Conservation (phyloP, 2,113 vertebrate species). For the Protobothrops mucrosquamatus region DNA sequence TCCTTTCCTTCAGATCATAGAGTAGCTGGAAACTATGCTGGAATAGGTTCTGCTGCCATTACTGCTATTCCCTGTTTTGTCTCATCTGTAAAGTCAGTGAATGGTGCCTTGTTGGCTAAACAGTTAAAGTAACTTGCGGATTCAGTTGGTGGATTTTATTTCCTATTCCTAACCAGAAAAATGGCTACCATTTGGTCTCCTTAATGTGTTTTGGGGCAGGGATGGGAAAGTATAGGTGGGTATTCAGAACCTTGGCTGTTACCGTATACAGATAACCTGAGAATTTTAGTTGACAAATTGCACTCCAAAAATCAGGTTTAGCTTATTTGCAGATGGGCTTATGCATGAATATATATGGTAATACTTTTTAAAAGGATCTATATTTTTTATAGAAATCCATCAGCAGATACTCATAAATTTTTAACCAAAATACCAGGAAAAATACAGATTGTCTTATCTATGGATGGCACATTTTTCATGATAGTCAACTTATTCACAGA, state of each 20-base stretch:
- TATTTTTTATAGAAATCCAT: neutral
- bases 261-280: neutral
- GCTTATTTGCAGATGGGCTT: neutral
- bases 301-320: neutral
- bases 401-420: neutral
- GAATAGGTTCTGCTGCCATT: neutral
- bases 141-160: neutral
- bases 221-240: neutral
- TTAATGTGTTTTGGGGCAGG: neutral
- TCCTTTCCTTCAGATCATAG: neutral
- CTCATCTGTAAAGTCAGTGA: neutral
- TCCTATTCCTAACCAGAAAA: neutral
- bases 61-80: neutral
- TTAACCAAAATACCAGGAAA: neutral
- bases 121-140: neutral
- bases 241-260: neutral
- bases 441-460: neutral
- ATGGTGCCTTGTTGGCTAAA: neutral
- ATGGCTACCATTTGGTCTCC: neutral
- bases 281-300: neutral
- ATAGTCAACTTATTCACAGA: neutral
- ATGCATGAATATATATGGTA: neutral
- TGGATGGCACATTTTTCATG: neutral
- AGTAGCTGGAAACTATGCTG: neutral
- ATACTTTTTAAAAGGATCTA: neutral